Evolutionary conservation across 2,888 invertebrate genomes (phyloP).

Genomic region (Latrodectus hesperus): DNA sequence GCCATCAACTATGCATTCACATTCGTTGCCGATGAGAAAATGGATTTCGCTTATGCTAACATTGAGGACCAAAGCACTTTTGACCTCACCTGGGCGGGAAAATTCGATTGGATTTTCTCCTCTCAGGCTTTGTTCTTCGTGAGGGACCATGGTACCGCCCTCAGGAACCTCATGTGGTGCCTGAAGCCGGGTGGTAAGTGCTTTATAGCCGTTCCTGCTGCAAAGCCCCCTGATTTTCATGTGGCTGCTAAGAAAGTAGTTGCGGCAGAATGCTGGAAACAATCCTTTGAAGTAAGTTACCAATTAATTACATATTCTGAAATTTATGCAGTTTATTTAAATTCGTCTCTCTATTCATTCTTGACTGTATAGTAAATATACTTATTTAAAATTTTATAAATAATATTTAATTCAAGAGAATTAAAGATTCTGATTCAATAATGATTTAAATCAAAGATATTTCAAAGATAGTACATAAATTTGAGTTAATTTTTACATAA

Average conservation of each 20-base stretch:
- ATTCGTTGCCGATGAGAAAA: slow-evolving; percentile 64
- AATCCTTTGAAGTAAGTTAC: slow-evolving; percentile 56
- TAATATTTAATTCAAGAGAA: too few relatives aligned
- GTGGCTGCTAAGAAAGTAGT: slow-evolving; percentile 62
- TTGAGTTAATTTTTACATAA: too few relatives aligned
- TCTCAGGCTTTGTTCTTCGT: slow-evolving; percentile 62
- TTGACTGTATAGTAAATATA: too few relatives aligned
- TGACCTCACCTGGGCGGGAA: slow-evolving; percentile 65
- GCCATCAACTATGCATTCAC: slow-evolving; percentile 63
- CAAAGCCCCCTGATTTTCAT: slow-evolving; percentile 65
- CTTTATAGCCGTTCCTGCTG: slow-evolving; percentile 63
- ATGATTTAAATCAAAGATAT: too few relatives aligned
- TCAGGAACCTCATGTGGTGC: slow-evolving; percentile 69
- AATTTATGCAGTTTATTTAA: background rate
- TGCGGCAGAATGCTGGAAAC: slow-evolving; percentile 61
- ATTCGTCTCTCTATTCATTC: too few relatives aligned
- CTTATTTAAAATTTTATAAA: too few relatives aligned
- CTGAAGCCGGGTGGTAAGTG: slow-evolving; percentile 63
- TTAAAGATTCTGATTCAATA: too few relatives aligned
- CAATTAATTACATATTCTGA: background rate
- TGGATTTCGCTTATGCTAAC: slow-evolving; percentile 65
- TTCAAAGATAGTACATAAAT: too few relatives aligned
- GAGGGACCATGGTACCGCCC: slow-evolving; percentile 53
- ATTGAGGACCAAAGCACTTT: slow-evolving; percentile 63
- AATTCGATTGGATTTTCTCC: slow-evolving; percentile 67